These are phyloP conservation scores for Tachina fera DNA, from an alignment of 2,888 invertebrate genomes.

Conservation along the genomic window DNA sequence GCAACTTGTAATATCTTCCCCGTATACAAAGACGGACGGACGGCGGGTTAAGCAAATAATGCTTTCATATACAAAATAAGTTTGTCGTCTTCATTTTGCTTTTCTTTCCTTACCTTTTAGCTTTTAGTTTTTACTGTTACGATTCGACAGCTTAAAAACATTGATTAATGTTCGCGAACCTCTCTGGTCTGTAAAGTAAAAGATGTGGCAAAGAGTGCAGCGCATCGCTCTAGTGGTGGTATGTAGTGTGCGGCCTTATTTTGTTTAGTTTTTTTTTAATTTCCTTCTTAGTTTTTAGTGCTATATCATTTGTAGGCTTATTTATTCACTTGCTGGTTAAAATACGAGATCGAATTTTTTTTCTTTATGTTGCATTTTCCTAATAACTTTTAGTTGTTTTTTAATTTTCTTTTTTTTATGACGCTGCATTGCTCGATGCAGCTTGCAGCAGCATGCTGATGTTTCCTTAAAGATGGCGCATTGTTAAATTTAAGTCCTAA, in stretches of 20 bases:
- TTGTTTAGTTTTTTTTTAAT: not conserved
- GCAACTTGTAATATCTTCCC: constrained; percentile 41
- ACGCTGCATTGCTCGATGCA: not conserved
- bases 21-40: constrained; percentile 32
- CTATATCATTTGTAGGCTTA: constrained; percentile 66
- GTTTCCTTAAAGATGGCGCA: constrained; percentile 51
- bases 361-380: constrained; percentile 17
- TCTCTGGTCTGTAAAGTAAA: constrained; percentile 36
- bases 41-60: constrained; percentile 10
- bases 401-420: not conserved
- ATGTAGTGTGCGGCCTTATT: constrained; percentile 46
- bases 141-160: constrained; percentile 70
- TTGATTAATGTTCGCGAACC: constrained; percentile 69
- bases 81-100: constrained; percentile 45
- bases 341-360: constrained; percentile 27
- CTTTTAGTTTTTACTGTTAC: constrained; percentile 49
- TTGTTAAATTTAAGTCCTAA: constrained; percentile 70
- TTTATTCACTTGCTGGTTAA: constrained; percentile 64
- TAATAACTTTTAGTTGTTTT: constrained; percentile 7
- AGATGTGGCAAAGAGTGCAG: constrained; percentile 34
- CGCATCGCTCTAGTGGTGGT: constrained; percentile 39
- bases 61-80: constrained; percentile 61
- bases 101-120: constrained; percentile 45
- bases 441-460: constrained; percentile 25
- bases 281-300: constrained; percentile 47